Evolutionary conservation across 92 coral and sea anemone species (phyloP).

Genomic region (Blastomussa wellsi): DNA sequence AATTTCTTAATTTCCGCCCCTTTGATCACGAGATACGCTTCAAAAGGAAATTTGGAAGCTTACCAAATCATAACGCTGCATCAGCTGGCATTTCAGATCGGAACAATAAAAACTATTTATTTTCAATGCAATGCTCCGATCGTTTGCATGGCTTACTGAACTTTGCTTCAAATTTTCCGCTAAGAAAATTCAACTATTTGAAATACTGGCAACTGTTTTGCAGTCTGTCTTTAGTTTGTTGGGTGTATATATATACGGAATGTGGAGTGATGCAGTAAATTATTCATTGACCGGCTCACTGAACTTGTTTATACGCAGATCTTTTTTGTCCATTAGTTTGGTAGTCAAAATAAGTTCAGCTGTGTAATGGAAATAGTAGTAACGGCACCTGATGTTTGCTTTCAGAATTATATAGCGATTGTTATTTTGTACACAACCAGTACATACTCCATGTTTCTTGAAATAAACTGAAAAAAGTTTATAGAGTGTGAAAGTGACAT

Average conservation of each 20-base stretch:
- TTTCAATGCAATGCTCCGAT: no score
- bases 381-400: no score
- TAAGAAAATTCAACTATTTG: not conserved
- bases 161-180: not conserved
- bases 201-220: not conserved
- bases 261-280: not conserved
- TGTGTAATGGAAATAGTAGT: not conserved
- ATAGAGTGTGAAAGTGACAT: no score
- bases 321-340: not conserved
- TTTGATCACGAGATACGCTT: conserved; percentile 22
- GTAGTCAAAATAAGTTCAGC: not conserved
- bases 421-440: no score
- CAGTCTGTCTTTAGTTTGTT: not conserved
- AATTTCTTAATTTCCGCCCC: not conserved
- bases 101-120: not conserved
- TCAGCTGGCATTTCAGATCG: not conserved
- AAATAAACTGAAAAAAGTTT: no score
- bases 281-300: not conserved
- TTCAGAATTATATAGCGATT: no score
- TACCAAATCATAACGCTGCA: not conserved
- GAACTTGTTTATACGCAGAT: not conserved
- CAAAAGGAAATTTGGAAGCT: conserved; percentile 5
- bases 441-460: no score
- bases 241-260: conserved; percentile 10
- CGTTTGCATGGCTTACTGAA: not conserved